A percentile compares a stretch with the other conserved stretches of the same genome.
Conservation (phyloP, 2,113 vertebrate genomes). For the Colius striatus region DNA sequence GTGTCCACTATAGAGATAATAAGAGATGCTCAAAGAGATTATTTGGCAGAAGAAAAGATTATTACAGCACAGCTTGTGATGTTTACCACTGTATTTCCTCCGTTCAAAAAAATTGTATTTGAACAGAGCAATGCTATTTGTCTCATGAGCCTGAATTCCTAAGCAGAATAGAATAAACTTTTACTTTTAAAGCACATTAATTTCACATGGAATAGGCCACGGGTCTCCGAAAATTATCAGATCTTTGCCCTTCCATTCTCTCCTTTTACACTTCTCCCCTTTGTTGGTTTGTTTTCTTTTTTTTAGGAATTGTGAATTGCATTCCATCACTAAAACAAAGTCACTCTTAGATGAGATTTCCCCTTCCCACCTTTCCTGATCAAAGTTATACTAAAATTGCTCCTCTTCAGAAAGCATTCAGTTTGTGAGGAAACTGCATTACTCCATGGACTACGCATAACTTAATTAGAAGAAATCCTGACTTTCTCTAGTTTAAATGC, state of each 20-base stretch:
- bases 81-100: not conserved
- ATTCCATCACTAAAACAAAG: not conserved
- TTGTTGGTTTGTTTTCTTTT: not conserved
- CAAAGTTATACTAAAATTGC: not conserved
- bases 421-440: not conserved
- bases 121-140: not conserved
- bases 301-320: not conserved
- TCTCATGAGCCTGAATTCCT: not conserved
- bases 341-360: not conserved
- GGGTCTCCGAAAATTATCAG: not conserved
- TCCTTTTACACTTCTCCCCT: not conserved
- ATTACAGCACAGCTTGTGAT: not conserved
- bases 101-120: not conserved
- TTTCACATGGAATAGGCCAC: not conserved
- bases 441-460: not conserved
- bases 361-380: not conserved
- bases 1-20: not conserved
- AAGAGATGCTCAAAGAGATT: not conserved
- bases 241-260: not conserved
- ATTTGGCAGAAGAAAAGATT: not conserved
- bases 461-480: not conserved
- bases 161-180: slow-evolving; percentile 3
- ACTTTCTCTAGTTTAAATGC: not conserved
- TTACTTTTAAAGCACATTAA: not conserved
- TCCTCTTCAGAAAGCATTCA: not conserved